phyloP scores from a whole-genome alignment of 2,113 vertebrate genomes.

The Zeus faber region DNA sequence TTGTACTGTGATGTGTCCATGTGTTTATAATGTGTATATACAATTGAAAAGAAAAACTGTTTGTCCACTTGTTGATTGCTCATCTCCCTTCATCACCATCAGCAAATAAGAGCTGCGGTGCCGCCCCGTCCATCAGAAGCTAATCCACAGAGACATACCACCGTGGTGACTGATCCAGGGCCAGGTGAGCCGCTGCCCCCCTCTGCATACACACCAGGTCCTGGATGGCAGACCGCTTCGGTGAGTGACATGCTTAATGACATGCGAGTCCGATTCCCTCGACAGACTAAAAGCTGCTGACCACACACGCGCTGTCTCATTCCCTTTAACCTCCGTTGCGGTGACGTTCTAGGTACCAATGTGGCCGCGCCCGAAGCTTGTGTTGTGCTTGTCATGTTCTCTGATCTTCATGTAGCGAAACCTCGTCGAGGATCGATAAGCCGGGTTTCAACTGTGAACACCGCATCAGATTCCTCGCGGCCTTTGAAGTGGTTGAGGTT shows the following conservation, averaged over 20 bases:
- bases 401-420: conserved; percentile 30
- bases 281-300: conserved; percentile 56
- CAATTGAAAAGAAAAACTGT: neutral
- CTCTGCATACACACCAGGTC: conserved; percentile 11
- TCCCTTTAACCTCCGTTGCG: conserved; percentile 4
- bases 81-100: conserved; percentile 27
- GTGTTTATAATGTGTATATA: neutral
- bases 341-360: no score
- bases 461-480: neutral
- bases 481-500: conserved; percentile 44
- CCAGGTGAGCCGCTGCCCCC: conserved; percentile 18
- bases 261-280: no score
- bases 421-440: conserved; percentile 25
- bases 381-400: neutral
- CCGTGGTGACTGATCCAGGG: conserved; percentile 23
- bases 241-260: conserved; percentile 27
- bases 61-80: conserved; percentile 26
- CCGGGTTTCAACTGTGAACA: neutral
- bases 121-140: conserved; percentile 16
- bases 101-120: conserved; percentile 32
- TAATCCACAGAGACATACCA: conserved; percentile 40
- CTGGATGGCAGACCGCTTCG: neutral
- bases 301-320: conserved; percentile 45
- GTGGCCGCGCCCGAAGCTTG: neutral
- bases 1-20: no score